Evolutionary conservation across 2,888 invertebrate species (phyloP).

Genomic region (Tyria jacobaeae): DNA sequence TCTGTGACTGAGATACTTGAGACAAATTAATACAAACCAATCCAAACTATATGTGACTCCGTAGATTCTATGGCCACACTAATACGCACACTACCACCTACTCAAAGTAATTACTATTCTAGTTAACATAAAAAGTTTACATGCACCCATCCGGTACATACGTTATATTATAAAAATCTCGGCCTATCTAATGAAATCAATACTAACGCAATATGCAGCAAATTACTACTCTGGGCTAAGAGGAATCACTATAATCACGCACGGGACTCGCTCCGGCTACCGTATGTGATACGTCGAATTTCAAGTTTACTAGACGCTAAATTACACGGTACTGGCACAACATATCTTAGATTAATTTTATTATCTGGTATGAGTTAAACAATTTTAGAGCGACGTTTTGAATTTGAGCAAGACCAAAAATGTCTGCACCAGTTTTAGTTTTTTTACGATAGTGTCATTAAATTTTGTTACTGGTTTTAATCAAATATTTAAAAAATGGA

Average conservation of each 20-base stretch:
- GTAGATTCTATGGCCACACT: constrained; percentile 27
- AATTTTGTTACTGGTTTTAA: too few species aligned
- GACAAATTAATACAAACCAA: background rate
- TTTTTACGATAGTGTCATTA: too few species aligned
- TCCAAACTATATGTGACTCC: background rate
- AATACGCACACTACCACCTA: constrained; percentile 40
- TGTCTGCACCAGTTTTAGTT: too few species aligned
- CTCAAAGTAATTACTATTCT: constrained; percentile 51
- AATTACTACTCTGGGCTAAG: constrained; percentile 44
- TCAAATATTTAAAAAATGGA: too few species aligned
- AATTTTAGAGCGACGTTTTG: constrained; percentile 9
- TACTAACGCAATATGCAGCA: constrained; percentile 52
- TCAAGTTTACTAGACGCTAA: constrained; percentile 39
- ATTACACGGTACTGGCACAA: constrained; percentile 46
- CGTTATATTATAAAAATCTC: constrained; percentile 54
- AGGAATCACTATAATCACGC: constrained; percentile 52
- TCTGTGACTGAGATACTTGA: too few species aligned
- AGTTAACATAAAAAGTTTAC: constrained; percentile 49
- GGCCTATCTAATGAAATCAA: constrained; percentile 57
- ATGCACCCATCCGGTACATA: constrained; percentile 46
- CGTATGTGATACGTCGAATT: constrained; percentile 37
- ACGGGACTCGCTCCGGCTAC: constrained; percentile 44
- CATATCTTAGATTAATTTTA: constrained; percentile 23
- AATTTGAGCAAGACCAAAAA: background rate
- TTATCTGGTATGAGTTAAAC: constrained; percentile 8